Conservation (phyloP, 2,888 invertebrate species). For the Heteromyza rotundicornis region DNA sequence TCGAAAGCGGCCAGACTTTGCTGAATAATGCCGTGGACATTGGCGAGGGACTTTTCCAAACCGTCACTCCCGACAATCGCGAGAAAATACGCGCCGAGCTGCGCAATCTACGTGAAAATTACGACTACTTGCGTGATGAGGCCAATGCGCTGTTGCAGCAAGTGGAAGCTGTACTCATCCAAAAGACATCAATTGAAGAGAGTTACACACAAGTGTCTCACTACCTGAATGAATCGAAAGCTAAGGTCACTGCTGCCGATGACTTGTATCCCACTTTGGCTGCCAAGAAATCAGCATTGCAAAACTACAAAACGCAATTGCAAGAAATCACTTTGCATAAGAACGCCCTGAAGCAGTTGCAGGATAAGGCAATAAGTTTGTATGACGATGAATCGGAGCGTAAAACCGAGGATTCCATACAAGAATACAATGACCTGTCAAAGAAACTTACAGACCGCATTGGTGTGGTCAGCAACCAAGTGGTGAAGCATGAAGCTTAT, state of each 20-base stretch:
- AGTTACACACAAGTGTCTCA: constrained; percentile 85
- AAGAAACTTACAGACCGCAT: constrained; percentile 74
- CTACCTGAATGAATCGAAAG: constrained; percentile 83
- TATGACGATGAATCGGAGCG: constrained; percentile 81
- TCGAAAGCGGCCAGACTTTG: constrained; percentile 79
- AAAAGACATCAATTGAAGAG: constrained; percentile 92
- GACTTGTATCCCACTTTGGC: constrained; percentile 80
- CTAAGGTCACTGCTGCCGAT: constrained; percentile 74
- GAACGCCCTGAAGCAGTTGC: constrained; percentile 81
- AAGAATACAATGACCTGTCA: constrained; percentile 73
- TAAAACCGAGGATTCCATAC: constrained; percentile 75
- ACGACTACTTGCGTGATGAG: constrained; percentile 84
- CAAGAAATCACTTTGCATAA: constrained; percentile 89
- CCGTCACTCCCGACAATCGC: constrained; percentile 85
- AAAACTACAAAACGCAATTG: constrained; percentile 77
- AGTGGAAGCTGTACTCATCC: constrained; percentile 86
- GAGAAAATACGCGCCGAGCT: constrained; percentile 84
- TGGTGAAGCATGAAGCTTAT: constrained; percentile 82
- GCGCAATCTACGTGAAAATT: constrained; percentile 78
- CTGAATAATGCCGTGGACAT: constrained; percentile 82
- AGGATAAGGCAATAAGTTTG: constrained; percentile 79
- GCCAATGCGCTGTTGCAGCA: constrained; percentile 85
- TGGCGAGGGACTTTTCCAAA: constrained; percentile 87
- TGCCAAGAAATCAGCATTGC: constrained; percentile 87
- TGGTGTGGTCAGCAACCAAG: constrained; percentile 72